Conservation (phyloP, 2,797 vertebrate genomes). For the Melanogrammus aeglefinus region DNA sequence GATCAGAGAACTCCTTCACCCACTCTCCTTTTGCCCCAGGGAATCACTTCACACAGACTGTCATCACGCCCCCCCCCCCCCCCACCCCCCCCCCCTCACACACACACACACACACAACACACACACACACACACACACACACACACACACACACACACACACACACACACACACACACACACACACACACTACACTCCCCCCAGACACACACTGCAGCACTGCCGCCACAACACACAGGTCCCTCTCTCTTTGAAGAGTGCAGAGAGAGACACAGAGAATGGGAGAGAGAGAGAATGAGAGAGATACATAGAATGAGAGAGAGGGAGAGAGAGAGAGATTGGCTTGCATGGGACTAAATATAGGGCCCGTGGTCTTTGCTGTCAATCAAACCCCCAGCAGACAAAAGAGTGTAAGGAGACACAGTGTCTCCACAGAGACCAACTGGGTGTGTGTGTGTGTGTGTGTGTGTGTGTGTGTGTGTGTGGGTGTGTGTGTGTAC, state of each 20-base stretch:
- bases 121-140: conserved; percentile 33
- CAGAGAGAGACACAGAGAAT: conserved; percentile 29
- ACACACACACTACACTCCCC: conserved; percentile 41
- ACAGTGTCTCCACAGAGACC: conserved; percentile 44
- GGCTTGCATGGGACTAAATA: conserved; percentile 72
- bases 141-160: conserved; percentile 47
- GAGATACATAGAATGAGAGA: conserved; percentile 34
- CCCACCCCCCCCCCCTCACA: conserved; percentile 29
- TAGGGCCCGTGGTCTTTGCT: conserved; percentile 67
- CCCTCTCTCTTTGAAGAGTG: conserved; percentile 67
- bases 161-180: conserved; percentile 29
- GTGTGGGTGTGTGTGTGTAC: conserved; percentile 6
- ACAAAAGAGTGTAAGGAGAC: conserved; percentile 63
- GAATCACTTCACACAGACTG: conserved; percentile 37
- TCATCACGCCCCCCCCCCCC: conserved; percentile 14
- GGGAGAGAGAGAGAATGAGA: conserved; percentile 37
- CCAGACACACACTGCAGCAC: conserved; percentile 59
- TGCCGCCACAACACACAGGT: conserved; percentile 61
- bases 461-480: conserved; percentile 2
- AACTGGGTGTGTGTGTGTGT: background rate
- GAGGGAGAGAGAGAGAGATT: conserved; percentile 53
- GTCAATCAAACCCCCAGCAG: conserved; percentile 66
- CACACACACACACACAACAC: conserved; percentile 37
- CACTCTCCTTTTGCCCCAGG: conserved; percentile 54
- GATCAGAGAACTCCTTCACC: conserved; percentile 65